Evolutionary conservation across 2,888 invertebrate genomes (phyloP).

Genomic region (Eledona agricola): DNA sequence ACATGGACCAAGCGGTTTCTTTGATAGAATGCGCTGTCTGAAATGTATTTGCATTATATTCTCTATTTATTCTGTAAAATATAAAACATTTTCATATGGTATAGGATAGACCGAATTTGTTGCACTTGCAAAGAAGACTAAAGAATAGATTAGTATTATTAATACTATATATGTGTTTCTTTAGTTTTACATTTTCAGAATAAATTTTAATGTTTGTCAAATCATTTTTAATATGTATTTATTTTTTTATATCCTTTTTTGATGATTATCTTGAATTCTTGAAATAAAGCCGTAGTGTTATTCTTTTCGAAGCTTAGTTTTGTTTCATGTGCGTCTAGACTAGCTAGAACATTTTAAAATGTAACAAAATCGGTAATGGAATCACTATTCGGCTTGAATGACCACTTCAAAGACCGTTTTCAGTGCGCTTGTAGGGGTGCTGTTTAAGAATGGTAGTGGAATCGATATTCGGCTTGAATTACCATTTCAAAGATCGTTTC

Average conservation of each 20-base stretch:
- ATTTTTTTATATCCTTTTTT: slow-evolving; percentile 38
- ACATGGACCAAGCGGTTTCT: slow-evolving; percentile 43
- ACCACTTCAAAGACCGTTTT: too few species aligned
- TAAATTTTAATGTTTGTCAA: slow-evolving; percentile 39
- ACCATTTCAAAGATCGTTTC: too few species aligned
- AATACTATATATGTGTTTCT: slow-evolving; percentile 52
- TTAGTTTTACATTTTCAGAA: slow-evolving; percentile 36
- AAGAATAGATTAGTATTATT: slow-evolving; percentile 53
- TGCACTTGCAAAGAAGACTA: slow-evolving; percentile 59
- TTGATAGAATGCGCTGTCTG: slow-evolving; percentile 41
- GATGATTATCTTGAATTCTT: slow-evolving; percentile 38
- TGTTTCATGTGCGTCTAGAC: slow-evolving; percentile 4
- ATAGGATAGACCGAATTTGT: slow-evolving; percentile 47
- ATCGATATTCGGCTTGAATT: too few species aligned
- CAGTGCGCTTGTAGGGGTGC: too few species aligned
- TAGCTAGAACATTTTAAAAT: too few species aligned
- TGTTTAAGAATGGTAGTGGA: too few species aligned
- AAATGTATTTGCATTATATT: slow-evolving; percentile 41
- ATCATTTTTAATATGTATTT: slow-evolving; percentile 35
- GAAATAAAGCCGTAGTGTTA: slow-evolving; percentile 41
- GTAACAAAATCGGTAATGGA: too few species aligned
- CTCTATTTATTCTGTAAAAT: slow-evolving; percentile 38
- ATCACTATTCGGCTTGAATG: too few species aligned
- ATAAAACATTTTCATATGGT: slow-evolving; percentile 43
- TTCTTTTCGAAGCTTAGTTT: slow-evolving; percentile 32